Percentiles rank a stretch among this genome's conserved stretches.
Conservation (phyloP, 2,797 vertebrate species). For the Apogon hyalosoma region DNA sequence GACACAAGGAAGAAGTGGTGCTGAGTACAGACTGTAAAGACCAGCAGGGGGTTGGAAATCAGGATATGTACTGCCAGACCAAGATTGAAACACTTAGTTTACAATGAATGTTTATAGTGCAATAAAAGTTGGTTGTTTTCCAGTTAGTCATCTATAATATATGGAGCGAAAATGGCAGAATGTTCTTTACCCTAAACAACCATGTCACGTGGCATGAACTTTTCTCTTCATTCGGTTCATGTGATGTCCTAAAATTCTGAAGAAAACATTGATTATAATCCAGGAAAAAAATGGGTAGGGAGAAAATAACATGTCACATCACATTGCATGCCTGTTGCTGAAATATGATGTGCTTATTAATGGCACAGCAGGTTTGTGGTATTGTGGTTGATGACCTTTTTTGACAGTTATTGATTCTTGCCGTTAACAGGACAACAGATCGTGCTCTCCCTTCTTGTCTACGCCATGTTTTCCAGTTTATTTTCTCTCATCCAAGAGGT, state of each 20-base stretch:
- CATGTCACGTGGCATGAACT: slow-evolving; percentile 20
- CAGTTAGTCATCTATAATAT: slow-evolving; percentile 37
- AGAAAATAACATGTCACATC: slow-evolving; percentile 68
- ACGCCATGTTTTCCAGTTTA: not conserved
- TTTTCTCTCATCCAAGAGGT: not conserved
- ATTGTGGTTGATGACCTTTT: slow-evolving; percentile 40
- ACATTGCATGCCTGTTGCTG: slow-evolving; percentile 53
- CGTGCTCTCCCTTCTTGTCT: slow-evolving; percentile 19
- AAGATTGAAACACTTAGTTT: slow-evolving; percentile 48
- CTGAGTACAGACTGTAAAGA: slow-evolving; percentile 22
- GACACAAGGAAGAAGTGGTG: slow-evolving; percentile 11
- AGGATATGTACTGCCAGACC: slow-evolving; percentile 18
- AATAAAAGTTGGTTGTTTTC: slow-evolving; percentile 61
- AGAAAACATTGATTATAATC: slow-evolving; percentile 60
- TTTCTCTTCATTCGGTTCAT: slow-evolving; percentile 45
- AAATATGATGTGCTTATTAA: slow-evolving; percentile 67
- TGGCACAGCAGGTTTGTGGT: slow-evolving; percentile 56
- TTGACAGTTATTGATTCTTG: slow-evolving; percentile 52
- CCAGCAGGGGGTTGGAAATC: not conserved
- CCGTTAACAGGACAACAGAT: slow-evolving; percentile 13
- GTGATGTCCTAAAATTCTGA: slow-evolving; percentile 49
- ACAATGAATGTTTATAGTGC: slow-evolving; percentile 51
- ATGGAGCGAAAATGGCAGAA: slow-evolving; percentile 40
- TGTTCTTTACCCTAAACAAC: slow-evolving; percentile 32
- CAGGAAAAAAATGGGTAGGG: slow-evolving; percentile 67